Conservation (phyloP, 2,113 vertebrate genomes). For the Nansenia antarctica region DNA sequence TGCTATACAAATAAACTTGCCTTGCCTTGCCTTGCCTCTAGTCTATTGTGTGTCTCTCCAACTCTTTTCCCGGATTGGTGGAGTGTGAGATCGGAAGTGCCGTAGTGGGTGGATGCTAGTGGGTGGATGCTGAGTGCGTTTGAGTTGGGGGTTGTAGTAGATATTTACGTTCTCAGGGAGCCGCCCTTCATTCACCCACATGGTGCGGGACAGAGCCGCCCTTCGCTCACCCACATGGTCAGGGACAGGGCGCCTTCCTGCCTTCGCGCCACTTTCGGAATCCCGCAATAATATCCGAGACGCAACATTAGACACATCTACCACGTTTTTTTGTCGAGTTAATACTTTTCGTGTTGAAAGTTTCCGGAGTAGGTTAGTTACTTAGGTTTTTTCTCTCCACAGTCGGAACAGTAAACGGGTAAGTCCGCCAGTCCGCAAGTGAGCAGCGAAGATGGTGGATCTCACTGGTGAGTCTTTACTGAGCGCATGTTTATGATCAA, state of each 20-base stretch:
- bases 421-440: constrained; percentile 69
- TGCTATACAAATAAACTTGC: not conserved
- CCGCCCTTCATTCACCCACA: constrained; percentile 97
- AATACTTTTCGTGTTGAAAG: constrained; percentile 42
- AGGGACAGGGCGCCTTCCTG: constrained; percentile 76
- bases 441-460: constrained; percentile 85
- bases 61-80: constrained; percentile 59
- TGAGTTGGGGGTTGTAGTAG: constrained; percentile 90
- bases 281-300: constrained; percentile 57
- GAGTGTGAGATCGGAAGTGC: constrained; percentile 84
- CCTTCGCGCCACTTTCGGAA: constrained; percentile 89
- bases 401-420: constrained; percentile 63
- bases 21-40: too few species aligned
- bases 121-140: too few species aligned
- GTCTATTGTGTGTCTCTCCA: constrained; percentile 21
- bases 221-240: constrained; percentile 88
- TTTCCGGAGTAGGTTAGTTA: constrained; percentile 61
- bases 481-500: constrained; percentile 73
- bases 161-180: constrained; percentile 97
- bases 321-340: constrained; percentile 15
- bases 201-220: not conserved
- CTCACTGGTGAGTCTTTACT: constrained; percentile 75
- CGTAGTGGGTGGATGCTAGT: constrained; percentile 95
- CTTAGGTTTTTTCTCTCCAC: constrained; percentile 31
- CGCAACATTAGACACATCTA: constrained; percentile 28